Conservation (phyloP, 1,140 invertebrate genomes). For the Popillia japonica region DNA sequence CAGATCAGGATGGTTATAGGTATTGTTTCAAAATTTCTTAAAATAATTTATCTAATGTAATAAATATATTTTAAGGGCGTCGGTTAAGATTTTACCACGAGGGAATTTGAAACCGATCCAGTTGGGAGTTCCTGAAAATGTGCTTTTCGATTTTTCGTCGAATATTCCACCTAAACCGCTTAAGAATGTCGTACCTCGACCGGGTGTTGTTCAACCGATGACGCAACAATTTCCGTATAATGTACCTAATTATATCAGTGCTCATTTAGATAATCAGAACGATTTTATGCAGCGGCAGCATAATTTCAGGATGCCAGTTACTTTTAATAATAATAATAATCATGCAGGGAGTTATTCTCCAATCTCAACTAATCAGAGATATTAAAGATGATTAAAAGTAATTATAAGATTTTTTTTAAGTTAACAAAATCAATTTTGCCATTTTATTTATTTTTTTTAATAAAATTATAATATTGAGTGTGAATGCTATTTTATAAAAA, state of each 20-base stretch:
- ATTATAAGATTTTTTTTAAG: no score
- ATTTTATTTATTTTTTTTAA: no score
- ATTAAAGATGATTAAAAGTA: no score
- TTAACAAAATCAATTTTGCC: no score
- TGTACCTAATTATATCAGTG: conserved; percentile 23
- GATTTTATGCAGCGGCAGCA: background rate
- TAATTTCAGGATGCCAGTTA: background rate
- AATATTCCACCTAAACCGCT: background rate
- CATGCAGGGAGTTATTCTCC: background rate
- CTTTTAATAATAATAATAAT: background rate
- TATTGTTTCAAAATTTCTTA: conserved; percentile 47
- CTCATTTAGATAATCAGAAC: background rate
- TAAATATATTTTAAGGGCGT: conserved; percentile 23
- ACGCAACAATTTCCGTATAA: conserved; percentile 21
- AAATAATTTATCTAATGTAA: no score
- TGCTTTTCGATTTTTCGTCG: conserved; percentile 2
- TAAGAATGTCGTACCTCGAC: background rate
- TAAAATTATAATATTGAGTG: no score
- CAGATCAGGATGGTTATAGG: conserved; percentile 73
- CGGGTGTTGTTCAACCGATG: background rate
- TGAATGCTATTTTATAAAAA: no score
- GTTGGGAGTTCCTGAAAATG: background rate
- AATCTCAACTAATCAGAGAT: background rate
- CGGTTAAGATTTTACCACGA: conserved; percentile 24
- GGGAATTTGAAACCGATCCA: background rate